phyloP scores from a whole-genome alignment of 2,888 invertebrate genomes.

The Tenthredo livida region DNA sequence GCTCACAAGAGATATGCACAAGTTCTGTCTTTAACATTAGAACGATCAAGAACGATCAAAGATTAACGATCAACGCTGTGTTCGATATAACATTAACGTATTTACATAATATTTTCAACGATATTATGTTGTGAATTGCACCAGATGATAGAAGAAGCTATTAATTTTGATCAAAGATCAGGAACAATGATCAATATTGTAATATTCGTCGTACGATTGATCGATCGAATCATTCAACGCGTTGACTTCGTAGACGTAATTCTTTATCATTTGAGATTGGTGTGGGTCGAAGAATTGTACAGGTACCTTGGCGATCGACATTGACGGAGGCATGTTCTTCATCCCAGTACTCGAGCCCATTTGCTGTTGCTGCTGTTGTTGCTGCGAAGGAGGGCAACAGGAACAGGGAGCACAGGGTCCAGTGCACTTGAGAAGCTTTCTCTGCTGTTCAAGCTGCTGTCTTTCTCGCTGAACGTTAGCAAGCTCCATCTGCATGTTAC shows the following conservation, averaged over 20 bases:
- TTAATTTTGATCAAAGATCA: neutral
- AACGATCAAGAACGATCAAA: neutral
- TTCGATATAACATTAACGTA: conserved; percentile 1
- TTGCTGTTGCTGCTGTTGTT: conserved; percentile 43
- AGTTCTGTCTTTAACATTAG: neutral
- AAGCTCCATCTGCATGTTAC: conserved; percentile 80
- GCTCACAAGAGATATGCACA: neutral
- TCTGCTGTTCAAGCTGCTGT: conserved; percentile 79
- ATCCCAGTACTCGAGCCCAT: neutral
- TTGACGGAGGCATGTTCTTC: conserved; percentile 37
- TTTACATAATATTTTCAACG: neutral
- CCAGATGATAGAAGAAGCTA: neutral
- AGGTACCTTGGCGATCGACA: conserved; percentile 64
- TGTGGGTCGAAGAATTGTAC: conserved; percentile 44
- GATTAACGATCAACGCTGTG: neutral
- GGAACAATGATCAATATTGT: neutral
- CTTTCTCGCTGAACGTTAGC: conserved; percentile 79
- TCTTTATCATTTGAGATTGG: conserved; percentile 14
- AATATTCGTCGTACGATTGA: neutral
- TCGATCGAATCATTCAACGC: conserved; percentile 8
- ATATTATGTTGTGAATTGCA: neutral
- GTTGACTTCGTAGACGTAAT: conserved; percentile 9
- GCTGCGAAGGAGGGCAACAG: conserved; percentile 66
- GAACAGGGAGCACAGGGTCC: conserved; percentile 72
- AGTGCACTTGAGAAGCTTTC: conserved; percentile 73